Conservation (phyloP, 2,888 invertebrate species). For the Autographa pulchrina region DNA sequence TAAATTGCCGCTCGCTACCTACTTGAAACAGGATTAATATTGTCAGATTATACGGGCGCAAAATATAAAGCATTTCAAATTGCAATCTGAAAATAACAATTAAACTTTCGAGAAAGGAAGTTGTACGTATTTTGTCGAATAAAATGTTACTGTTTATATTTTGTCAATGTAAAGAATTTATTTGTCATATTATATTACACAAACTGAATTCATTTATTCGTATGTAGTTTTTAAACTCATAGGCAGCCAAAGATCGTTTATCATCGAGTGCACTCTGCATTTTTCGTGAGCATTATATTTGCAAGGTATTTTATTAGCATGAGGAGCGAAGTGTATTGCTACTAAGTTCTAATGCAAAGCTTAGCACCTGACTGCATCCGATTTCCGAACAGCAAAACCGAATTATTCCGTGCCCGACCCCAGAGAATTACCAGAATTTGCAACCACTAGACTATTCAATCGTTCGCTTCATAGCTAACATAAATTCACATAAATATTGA, state of each 20-base stretch:
- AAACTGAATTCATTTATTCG: too few species aligned
- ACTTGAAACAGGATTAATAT: conserved; percentile 67
- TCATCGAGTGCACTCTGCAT: background rate
- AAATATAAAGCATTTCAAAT: conserved; percentile 42
- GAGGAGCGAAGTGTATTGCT: background rate
- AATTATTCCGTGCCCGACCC: background rate
- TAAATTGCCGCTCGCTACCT: conserved; percentile 64
- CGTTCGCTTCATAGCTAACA: conserved; percentile 2
- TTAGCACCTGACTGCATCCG: background rate
- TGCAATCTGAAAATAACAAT: conserved; percentile 38
- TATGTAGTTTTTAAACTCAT: too few species aligned
- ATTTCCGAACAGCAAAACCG: background rate
- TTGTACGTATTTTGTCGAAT: background rate
- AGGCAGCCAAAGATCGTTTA: too few species aligned
- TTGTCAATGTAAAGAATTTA: too few species aligned
- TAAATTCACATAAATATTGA: conserved; percentile 51
- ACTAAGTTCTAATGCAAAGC: conserved; percentile 1
- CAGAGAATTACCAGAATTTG: background rate
- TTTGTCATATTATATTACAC: too few species aligned
- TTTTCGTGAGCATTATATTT: background rate
- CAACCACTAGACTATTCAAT: background rate
- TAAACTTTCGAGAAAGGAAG: conserved; percentile 15
- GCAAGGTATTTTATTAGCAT: background rate
- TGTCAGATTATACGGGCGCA: conserved; percentile 52
- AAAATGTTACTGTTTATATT: too few species aligned